Evolutionary conservation across 2,797 vertebrate species (phyloP), one percentile per base, ranked within the genome.

Genomic region (Denticeps clupeoides): DNA sequence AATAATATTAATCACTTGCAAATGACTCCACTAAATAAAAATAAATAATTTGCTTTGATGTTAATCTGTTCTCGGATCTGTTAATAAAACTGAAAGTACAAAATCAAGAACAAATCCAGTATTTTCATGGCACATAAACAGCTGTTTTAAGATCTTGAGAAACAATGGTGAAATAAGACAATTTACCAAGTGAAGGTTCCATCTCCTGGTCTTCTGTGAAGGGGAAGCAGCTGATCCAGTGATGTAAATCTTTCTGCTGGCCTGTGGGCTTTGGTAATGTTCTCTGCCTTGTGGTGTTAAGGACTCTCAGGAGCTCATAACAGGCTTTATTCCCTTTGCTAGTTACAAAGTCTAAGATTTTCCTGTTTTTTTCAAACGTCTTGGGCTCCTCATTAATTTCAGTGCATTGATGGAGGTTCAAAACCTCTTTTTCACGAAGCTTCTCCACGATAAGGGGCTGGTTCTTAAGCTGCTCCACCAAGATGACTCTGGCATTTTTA

Each of bases 221-320:
- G 21, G 31, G 21, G 46, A 48, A 49, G n/a, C 35, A 28, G 16
- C 35, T 41, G 38, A 50, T 41, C 48, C 37, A 41, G 5, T 41
- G 5, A 8, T 50, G 26, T 7, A 26, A n/a, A n/a, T 35, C 41
- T 51, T 13, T 7, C 12, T 16, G 3, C 12, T 5, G 31, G 9
- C n/a, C 22, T 16, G 6, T 2, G 23, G 40, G 12, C 7, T 24
- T 23, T 13, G 4, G 38, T 13, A 48, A 38, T 4, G 44, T 64
- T 49, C 53, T 61, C 5, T 25, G 45, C 15, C 55, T 51, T 1
- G 46, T 65, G 2, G 3, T 4, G 26, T 65, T 5, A 45, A 67
- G 49, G 49, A 62, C 58, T 47, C 5, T 58, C 23, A 70, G 62
- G 4, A 67, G 58, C 41, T 27, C 1, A 3, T 64, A 64, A 15